Conservation (phyloP, 2,888 invertebrate species). For the Amiota mariae region DNA sequence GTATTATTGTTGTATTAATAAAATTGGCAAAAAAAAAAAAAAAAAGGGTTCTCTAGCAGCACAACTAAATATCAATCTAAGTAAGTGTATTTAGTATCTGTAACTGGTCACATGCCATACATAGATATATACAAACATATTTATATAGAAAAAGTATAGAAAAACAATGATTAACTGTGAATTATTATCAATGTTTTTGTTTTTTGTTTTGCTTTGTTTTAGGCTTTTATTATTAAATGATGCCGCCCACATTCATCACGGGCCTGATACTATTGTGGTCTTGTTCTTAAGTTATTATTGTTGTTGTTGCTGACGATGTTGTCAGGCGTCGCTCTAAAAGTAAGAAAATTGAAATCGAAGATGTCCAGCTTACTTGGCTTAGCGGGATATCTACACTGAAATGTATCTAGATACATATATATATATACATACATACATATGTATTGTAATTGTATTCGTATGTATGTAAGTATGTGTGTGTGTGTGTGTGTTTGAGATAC, state of each 20-base stretch:
- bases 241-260: no score
- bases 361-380: conserved; percentile 2
- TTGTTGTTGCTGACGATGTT: not conserved
- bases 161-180: conserved; percentile 59
- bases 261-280: no score
- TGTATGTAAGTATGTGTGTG: conserved; percentile 16
- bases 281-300: not conserved
- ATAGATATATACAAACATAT: no score
- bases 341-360: conserved; percentile 12
- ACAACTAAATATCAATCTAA: no score
- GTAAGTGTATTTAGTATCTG: not conserved
- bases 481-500: conserved; percentile 3
- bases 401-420: conserved; percentile 16
- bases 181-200: not conserved
- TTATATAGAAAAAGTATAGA: not conserved
- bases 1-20: no score
- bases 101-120: conserved; percentile 19
- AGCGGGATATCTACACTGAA: conserved; percentile 28
- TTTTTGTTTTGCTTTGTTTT: no score
- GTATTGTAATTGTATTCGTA: not conserved
- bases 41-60: no score
- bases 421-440: conserved; percentile 4
- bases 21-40: no score
- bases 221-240: no score
- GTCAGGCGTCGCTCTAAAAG: not conserved